These are phyloP conservation scores for Venustaconcha ellipsiformis DNA, from an alignment of 1,140 invertebrate species.

Conservation along the genomic window DNA sequence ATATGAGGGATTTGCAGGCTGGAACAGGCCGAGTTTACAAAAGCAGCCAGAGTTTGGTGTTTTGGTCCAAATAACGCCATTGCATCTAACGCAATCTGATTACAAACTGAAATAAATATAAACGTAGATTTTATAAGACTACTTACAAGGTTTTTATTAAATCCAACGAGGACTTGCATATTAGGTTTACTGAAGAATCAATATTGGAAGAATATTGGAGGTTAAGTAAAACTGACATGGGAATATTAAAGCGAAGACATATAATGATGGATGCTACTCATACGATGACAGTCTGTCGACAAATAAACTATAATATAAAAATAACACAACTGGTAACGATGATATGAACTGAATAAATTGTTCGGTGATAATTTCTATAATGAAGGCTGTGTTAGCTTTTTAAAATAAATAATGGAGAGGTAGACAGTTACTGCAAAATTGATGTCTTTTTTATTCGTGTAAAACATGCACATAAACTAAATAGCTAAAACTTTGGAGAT, in stretches of 20 bases:
- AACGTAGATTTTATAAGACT: neutral
- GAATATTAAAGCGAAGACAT: neutral
- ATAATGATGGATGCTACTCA: neutral
- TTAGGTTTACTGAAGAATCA: neutral
- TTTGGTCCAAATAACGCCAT: constrained; percentile 22
- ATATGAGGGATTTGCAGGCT: constrained; percentile 26
- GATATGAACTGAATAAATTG: too few species aligned
- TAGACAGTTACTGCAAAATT: too few species aligned
- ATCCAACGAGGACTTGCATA: neutral
- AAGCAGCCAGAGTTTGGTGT: constrained; percentile 20
- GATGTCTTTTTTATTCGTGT: too few species aligned
- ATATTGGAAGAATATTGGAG: neutral
- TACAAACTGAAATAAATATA: constrained; percentile 23
- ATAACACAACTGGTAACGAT: too few species aligned
- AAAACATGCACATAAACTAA: too few species aligned
- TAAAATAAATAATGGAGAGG: too few species aligned
- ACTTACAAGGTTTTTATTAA: neutral
- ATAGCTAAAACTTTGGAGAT: too few species aligned
- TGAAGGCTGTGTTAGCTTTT: too few species aligned
- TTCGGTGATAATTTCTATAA: too few species aligned
- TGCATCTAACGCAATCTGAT: constrained; percentile 10
- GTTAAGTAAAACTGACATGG: neutral
- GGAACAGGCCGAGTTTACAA: constrained; percentile 17
- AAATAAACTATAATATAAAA: too few species aligned
- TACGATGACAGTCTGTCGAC: neutral